phyloP scores from a whole-genome alignment of 2,113 vertebrate species.

The Labeo rohita region DNA sequence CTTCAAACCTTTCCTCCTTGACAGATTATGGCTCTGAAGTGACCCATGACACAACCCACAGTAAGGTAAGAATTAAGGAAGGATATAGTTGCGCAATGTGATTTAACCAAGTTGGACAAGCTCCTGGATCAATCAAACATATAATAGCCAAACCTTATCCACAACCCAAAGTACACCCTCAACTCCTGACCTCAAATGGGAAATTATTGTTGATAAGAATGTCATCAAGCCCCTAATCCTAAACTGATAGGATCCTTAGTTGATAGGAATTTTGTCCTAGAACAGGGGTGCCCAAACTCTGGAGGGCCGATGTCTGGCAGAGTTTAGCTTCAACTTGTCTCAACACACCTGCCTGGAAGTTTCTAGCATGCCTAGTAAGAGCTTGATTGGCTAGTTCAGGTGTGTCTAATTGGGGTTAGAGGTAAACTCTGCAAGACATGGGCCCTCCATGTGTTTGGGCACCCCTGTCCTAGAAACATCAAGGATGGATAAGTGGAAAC shows the following conservation, averaged over 20 bases:
- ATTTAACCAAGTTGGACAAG: slow-evolving; percentile 14
- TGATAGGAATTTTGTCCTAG: background rate
- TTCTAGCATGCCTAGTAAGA: too few relatives aligned
- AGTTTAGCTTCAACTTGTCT: too few relatives aligned
- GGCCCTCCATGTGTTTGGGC: too few relatives aligned
- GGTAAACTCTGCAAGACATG: too few relatives aligned
- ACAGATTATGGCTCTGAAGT: slow-evolving; percentile 50
- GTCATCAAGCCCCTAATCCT: background rate
- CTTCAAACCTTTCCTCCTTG: slow-evolving; percentile 53
- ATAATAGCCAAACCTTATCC: background rate
- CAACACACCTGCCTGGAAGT: too few relatives aligned
- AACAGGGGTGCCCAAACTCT: background rate
- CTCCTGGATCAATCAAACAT: background rate
- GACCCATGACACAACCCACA: slow-evolving; percentile 53
- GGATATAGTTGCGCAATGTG: background rate
- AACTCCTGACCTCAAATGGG: background rate
- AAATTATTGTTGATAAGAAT: background rate
- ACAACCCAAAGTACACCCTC: background rate
- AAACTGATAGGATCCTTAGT: background rate
- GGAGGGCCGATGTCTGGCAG: too few relatives aligned
- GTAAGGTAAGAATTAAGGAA: slow-evolving; percentile 65
- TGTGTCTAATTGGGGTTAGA: too few relatives aligned
- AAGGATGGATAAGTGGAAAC: background rate
- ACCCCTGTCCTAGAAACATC: background rate
- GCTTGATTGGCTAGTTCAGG: too few relatives aligned